Base-by-base conservation (phyloP, 2,113 vertebrate species). In the Scortum barcoo region DNA sequence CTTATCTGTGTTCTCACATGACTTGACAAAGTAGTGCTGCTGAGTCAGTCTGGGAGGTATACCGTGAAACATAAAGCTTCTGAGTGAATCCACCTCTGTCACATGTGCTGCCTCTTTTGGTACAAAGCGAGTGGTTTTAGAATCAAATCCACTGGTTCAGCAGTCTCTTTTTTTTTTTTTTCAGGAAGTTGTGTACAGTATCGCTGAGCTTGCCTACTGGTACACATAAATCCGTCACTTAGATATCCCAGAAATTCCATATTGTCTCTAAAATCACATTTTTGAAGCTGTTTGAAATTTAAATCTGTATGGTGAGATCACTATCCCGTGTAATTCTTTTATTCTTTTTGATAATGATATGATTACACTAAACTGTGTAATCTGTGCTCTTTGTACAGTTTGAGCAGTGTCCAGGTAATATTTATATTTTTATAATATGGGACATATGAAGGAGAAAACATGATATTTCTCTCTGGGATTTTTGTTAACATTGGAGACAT, bases 101-200 rank as follows among this genome's bases (percentile, higher is more conserved):
- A 84, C 74, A 62, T 62, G 79, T 22, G 4, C 56, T 61, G 24
- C 48, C 65, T 42, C 40, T 38, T 71, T 10, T 38, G 19, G 72
- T 51, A 30, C 56, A 73, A 3, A 28, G 20, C 6, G 3, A 7
- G 12, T 50, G 28, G 44, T 78, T 30, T 44, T 2, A 75, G 30
- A 72, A 76, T 51, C 79, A 91, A 76, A 80, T 16, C 10, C 30
- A 48, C 51, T 60, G 62, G 14, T 70, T 81, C 77, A 77, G 61
- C 54, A 61, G 20, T 33, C 54, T 20, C 17, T n/a, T n/a, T n/a
- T n/a, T n/a, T n/a, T n/a, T n/a, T n/a, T 36, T 36, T 36, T 36
- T 36, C 33, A 36, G 33, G 3, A 6, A 6, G 33, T 36, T 36
- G 6, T 36, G 33, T 36, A 36, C 33, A 36, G 33, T 36, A 36